Conservation (phyloP, 2,113 vertebrate species). For the Geococcyx californianus region DNA sequence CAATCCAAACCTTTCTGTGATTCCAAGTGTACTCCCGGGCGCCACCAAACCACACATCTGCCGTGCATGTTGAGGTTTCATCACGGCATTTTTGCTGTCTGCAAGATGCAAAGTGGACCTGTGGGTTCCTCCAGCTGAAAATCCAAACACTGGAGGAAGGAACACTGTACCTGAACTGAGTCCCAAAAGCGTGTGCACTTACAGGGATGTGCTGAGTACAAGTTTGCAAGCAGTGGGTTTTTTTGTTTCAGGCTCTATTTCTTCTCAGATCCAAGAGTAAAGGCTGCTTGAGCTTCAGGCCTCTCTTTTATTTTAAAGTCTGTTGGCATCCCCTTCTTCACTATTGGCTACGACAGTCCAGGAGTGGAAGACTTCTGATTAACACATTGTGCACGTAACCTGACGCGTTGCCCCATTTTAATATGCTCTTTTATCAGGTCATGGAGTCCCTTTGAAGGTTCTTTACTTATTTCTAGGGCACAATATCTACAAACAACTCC, state of each 20-base stretch:
- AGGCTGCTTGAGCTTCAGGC: background rate
- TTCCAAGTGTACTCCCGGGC: no score
- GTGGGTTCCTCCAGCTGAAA: background rate
- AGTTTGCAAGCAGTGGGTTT: no score
- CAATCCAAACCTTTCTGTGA: no score
- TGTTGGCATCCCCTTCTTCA: background rate
- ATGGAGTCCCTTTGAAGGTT: background rate
- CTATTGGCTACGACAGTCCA: background rate
- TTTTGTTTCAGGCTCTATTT: background rate
- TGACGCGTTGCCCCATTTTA: background rate
- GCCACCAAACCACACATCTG: background rate
- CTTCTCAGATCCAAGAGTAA: background rate
- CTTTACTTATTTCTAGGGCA: background rate
- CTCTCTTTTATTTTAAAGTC: background rate
- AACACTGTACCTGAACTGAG: background rate
- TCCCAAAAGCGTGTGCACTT: background rate
- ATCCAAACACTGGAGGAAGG: background rate
- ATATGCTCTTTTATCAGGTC: background rate
- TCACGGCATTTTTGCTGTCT: background rate
- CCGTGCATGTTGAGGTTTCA: background rate
- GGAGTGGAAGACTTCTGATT: background rate
- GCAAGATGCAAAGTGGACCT: background rate
- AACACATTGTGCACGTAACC: background rate
- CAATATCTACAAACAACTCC: background rate
- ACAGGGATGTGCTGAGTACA: fast-evolving